A percentile compares a stretch with the other conserved stretches of the same genome.
These are phyloP conservation scores for Tupaia tana DNA, from an alignment of 2,113 vertebrate genomes.

Conservation along the genomic window DNA sequence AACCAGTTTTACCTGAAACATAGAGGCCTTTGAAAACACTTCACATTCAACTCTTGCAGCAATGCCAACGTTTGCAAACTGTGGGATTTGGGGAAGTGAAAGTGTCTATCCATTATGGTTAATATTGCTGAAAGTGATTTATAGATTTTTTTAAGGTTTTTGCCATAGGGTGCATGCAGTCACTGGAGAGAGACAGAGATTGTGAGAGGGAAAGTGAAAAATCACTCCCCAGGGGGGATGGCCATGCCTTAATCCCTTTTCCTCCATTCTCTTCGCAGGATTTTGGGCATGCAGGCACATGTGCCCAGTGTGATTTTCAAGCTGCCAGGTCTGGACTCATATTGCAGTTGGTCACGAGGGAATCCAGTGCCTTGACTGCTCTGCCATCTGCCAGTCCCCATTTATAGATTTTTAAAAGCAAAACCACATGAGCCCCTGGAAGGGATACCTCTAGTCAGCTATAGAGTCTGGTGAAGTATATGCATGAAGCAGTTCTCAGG, in stretches of 20 bases:
- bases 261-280: too few species aligned
- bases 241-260: too few species aligned
- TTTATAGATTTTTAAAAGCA: not conserved
- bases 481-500: not conserved
- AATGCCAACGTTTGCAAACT: not conserved
- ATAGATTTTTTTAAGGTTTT: not conserved
- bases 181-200: too few species aligned
- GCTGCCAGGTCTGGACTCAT: too few species aligned
- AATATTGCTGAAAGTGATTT: constrained; percentile 24
- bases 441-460: not conserved
- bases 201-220: too few species aligned
- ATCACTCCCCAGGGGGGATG: too few species aligned
- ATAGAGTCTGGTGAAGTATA: not conserved
- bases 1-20: not conserved
- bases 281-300: too few species aligned
- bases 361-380: too few species aligned
- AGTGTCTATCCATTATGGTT: not conserved
- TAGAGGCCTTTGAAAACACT: not conserved
- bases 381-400: too few species aligned
- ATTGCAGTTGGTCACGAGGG: too few species aligned
- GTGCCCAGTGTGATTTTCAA: too few species aligned
- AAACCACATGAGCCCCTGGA: not conserved
- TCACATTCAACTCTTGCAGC: not conserved
- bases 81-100: not conserved
- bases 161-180: too few species aligned